Evolutionary conservation across 2,797 vertebrate species (phyloP).

Genomic region (Ptychobarbus kaznakovi): DNA sequence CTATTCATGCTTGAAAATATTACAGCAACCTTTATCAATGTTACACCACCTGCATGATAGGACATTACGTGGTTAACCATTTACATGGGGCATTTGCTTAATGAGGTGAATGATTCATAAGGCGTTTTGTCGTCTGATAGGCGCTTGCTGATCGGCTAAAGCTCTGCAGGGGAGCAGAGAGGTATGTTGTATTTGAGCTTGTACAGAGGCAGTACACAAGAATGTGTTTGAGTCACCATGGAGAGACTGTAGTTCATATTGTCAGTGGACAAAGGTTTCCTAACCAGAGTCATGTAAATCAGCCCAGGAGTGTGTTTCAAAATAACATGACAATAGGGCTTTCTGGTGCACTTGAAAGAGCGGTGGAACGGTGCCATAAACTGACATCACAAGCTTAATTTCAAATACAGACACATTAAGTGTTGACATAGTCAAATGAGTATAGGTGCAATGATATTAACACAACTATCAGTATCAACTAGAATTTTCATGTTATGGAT

Average conservation of each 20-base stretch:
- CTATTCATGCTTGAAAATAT: conserved; percentile 19
- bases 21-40: conserved; percentile 30
- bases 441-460: not conserved
- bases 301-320: conserved; percentile 69
- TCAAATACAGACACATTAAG: conserved; percentile 4
- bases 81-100: conserved; percentile 46
- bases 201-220: conserved; percentile 69
- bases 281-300: conserved; percentile 80
- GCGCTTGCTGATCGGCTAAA: not conserved
- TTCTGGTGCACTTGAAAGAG: conserved; percentile 61
- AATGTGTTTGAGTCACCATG: conserved; percentile 78
- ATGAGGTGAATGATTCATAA: conserved; percentile 55
- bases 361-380: conserved; percentile 12
- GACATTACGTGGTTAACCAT: conserved; percentile 51
- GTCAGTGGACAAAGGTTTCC: conserved; percentile 75
- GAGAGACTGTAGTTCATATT: conserved; percentile 76
- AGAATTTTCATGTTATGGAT: not conserved
- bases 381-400: not conserved
- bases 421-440: conserved; percentile 11
- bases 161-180: conserved; percentile 43
- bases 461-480: not conserved
- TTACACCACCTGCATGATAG: conserved; percentile 23
- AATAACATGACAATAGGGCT: conserved; percentile 70
- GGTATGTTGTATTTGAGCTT: conserved; percentile 49
- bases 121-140: conserved; percentile 13